Base-by-base conservation (phyloP, 2,797 vertebrate species). In the Distichodus sexfasciatus region DNA sequence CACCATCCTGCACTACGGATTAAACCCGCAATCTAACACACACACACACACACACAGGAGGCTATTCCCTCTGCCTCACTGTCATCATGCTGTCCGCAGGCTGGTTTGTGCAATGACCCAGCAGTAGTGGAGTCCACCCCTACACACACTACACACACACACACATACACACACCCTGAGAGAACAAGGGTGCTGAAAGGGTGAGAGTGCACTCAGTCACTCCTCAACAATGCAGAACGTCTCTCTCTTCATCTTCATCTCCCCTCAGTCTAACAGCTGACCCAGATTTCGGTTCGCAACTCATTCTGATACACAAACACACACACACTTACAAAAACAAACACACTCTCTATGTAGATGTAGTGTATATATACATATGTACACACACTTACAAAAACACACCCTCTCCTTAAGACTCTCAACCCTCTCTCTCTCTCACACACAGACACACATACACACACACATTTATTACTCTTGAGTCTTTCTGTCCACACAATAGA, bases 281-380 rank as follows among this genome's bases (percentile, higher is more conserved):
- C 85, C 83, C 78, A 87, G 79, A 84, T 86, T 88, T 79, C 71
- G 66, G 65, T 50, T 10, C 67, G 54, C 28, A 14, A 31, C 31
- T 44, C 54, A 48, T 46, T 40, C 59, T 50, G 35, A n/a, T n/a
- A 41, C 31, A 24, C 19, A 48, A 9, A 24, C 46, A 12, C 14
- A 31, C 17, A 35, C 60, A 35, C 60, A 33, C 60, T 33, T 43
- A 58, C 54, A 57, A n/a, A n/a, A n/a, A n/a, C n/a, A n/a, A n/a
- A n/a, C n/a, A n/a, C n/a, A n/a, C n/a, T n/a, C n/a, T n/a, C n/a
- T n/a, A n/a, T n/a, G n/a, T n/a, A n/a, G n/a, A n/a, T n/a, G n/a
- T n/a, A n/a, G 4, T 35, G 4, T 15, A 44, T 15, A 26, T 23
- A 54, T 36, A 55, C 50, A 33, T 43, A 29, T 17, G 31, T 7